These are phyloP conservation scores for Trematocara unimaculatum DNA, from an alignment of 2,113 vertebrate species.

Conservation along the genomic window DNA sequence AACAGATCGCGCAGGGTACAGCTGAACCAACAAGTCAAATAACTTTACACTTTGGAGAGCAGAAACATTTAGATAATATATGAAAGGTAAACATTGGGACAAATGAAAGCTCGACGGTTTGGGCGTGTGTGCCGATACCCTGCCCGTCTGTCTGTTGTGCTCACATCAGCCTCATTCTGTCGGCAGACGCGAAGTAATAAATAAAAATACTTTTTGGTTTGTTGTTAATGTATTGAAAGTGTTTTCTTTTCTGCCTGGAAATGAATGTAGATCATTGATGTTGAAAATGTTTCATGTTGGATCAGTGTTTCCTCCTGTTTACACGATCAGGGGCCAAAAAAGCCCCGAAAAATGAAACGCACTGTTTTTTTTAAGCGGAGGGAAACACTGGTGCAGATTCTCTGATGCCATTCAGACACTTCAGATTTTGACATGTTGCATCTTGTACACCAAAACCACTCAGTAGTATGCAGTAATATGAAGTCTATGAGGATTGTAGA, in stretches of 20 bases:
- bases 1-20: background rate
- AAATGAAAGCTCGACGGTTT: background rate
- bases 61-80: background rate
- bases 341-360: background rate
- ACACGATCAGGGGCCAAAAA: background rate
- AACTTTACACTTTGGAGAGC: background rate
- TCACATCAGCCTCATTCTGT: constrained; percentile 33
- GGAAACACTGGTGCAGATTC: background rate
- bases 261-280: background rate
- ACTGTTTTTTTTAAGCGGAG: background rate
- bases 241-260: constrained; percentile 14
- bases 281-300: background rate
- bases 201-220: constrained; percentile 56
- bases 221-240: constrained; percentile 4
- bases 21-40: background rate
- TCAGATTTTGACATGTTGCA: background rate
- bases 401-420: background rate
- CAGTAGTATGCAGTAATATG: constrained; percentile 31
- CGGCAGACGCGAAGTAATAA: constrained; percentile 18
- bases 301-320: background rate
- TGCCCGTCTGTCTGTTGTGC: constrained; percentile 26
- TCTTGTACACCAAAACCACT: constrained; percentile 29
- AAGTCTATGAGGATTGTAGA: background rate
- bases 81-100: background rate
- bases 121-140: background rate